Percentiles rank a stretch among this genome's conserved stretches.
phyloP scores from a whole-genome alignment of 92 coral and sea anemone species.

The Desmophyllum pertusum region DNA sequence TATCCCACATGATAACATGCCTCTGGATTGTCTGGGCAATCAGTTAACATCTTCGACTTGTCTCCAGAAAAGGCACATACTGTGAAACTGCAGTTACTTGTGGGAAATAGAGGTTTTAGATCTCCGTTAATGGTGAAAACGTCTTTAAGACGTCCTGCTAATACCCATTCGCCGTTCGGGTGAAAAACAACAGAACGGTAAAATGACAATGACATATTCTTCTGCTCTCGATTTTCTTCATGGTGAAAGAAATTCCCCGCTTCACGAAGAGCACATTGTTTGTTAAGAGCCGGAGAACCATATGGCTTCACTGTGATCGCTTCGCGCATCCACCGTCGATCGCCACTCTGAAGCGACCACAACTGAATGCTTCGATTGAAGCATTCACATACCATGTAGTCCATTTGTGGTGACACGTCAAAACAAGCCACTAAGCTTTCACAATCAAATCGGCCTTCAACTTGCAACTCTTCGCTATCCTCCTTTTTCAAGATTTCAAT shows the following conservation, averaged over 20 bases:
- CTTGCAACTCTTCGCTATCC: not conserved
- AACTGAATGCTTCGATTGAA: conserved; percentile 11
- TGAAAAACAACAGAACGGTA: too few relatives aligned
- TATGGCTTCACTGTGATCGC: not conserved
- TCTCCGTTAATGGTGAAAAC: too few relatives aligned
- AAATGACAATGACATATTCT: too few relatives aligned
- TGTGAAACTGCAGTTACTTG: too few relatives aligned
- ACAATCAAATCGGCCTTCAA: conserved; percentile 20
- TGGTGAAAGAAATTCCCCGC: not conserved
- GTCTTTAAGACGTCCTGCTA: too few relatives aligned
- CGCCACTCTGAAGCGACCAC: conserved; percentile 21
- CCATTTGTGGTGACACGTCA: conserved; percentile 33
- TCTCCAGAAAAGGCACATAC: too few relatives aligned
- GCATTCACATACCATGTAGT: conserved; percentile 29
- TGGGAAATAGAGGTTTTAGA: too few relatives aligned
- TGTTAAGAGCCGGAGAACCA: not conserved
- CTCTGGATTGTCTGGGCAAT: too few relatives aligned
- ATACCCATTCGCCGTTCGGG: too few relatives aligned
- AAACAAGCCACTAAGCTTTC: conserved; percentile 10
- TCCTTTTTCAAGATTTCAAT: not conserved
- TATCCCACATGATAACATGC: too few relatives aligned
- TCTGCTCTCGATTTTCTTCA: too few relatives aligned
- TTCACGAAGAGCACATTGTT: not conserved
- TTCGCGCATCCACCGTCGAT: not conserved
- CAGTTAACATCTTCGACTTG: too few relatives aligned